These are phyloP conservation scores for Exocentrus adspersus DNA, from an alignment of 2,888 invertebrate species.

Conservation along the genomic window DNA sequence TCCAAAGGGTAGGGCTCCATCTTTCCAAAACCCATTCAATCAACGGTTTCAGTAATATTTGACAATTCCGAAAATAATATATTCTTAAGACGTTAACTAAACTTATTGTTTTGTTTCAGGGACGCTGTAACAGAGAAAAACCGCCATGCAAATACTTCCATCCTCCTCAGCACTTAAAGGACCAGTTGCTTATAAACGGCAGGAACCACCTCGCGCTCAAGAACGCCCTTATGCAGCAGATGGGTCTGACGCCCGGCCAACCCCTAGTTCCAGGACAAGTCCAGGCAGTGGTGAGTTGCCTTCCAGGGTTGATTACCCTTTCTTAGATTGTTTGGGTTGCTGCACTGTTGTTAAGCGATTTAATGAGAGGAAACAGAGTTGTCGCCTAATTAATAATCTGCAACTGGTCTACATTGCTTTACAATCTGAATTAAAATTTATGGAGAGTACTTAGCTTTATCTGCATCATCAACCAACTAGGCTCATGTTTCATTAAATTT, in stretches of 20 bases:
- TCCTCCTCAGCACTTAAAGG: constrained; percentile 99
- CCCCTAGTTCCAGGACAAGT: constrained; percentile 92
- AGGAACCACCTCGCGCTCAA: constrained; percentile 99
- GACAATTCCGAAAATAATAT: too few species aligned
- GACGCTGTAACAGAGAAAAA: constrained; percentile 99
- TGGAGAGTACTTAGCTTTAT: too few species aligned
- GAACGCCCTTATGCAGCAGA: constrained; percentile 97
- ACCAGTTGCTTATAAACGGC: constrained; percentile 99
- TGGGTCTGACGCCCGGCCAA: constrained; percentile 93
- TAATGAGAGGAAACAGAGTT: constrained; percentile 10
- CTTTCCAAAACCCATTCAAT: too few species aligned
- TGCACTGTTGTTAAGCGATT: constrained; percentile 15
- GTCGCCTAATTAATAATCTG: too few species aligned
- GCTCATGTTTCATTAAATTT: too few species aligned
- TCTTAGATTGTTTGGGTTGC: constrained; percentile 11
- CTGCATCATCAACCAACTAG: too few species aligned
- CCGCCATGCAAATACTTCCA: constrained; percentile 99
- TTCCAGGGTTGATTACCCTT: not conserved
- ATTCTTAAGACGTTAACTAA: not conserved
- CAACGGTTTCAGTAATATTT: too few species aligned
- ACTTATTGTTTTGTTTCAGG: constrained; percentile 70
- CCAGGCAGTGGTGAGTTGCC: constrained; percentile 86
- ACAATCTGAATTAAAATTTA: too few species aligned
- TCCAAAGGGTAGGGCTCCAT: too few species aligned
- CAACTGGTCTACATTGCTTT: too few species aligned